Conservation (phyloP, 2,888 invertebrate species). For the Lagria hirta region DNA sequence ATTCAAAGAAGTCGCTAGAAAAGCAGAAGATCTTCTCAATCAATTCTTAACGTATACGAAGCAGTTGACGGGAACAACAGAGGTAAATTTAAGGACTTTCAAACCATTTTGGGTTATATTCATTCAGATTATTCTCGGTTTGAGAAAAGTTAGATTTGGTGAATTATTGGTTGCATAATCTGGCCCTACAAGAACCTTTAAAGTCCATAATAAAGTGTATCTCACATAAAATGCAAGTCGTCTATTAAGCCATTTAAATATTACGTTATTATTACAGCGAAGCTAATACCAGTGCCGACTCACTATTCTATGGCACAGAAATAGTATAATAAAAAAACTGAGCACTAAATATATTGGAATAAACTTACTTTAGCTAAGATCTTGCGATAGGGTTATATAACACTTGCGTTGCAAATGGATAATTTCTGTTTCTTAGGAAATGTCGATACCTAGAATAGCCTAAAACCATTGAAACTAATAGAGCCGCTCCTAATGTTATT, state of each 20-base stretch:
- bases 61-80: conserved; percentile 64
- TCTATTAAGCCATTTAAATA: too few species aligned
- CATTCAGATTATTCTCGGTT: conserved; percentile 5
- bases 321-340: too few species aligned
- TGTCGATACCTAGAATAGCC: conserved; percentile 41
- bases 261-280: too few species aligned
- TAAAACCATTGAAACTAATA: conserved; percentile 38
- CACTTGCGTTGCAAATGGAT: conserved; percentile 41
- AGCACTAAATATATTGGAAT: too few species aligned
- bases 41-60: conserved; percentile 74
- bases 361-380: too few species aligned
- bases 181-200: too few species aligned
- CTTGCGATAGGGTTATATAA: conserved; percentile 14
- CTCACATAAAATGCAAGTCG: too few species aligned
- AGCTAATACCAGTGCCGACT: too few species aligned
- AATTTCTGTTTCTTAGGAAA: conserved; percentile 35
- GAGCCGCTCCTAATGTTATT: conserved; percentile 35
- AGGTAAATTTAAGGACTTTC: too few species aligned
- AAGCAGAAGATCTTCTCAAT: conserved; percentile 73
- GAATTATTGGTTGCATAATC: too few species aligned
- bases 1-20: conserved; percentile 74
- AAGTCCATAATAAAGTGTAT: too few species aligned
- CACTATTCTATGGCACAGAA: too few species aligned
- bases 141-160: not conserved
- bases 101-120: conserved; percentile 5